Conservation (phyloP, 1,140 invertebrate genomes). For the Rhysida immarginata region DNA sequence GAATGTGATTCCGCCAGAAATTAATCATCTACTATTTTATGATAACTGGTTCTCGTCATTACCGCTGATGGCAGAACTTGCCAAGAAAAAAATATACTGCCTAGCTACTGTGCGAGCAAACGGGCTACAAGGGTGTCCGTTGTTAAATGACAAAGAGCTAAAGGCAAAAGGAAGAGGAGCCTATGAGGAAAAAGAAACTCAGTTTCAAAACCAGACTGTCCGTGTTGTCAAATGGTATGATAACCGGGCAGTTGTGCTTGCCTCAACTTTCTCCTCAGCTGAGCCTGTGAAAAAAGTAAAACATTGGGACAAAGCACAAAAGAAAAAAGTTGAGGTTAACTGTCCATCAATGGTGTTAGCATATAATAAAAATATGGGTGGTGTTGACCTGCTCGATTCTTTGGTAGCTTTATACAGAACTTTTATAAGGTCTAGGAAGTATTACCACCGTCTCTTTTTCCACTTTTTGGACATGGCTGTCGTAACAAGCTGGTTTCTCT, state of each 20-base stretch:
- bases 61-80: slow-evolving; percentile 12
- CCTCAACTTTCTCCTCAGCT: neutral
- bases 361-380: slow-evolving; percentile 36
- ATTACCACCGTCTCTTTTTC: slow-evolving; percentile 30
- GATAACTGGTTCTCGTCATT: slow-evolving; percentile 19
- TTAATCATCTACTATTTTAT: slow-evolving; percentile 17
- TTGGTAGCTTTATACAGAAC: slow-evolving; percentile 29
- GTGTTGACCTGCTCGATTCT: slow-evolving; percentile 25
- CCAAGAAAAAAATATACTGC: slow-evolving; percentile 12
- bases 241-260: neutral
- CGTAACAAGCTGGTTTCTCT: slow-evolving; percentile 22
- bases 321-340: slow-evolving; percentile 18
- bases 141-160: neutral
- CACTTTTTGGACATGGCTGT: slow-evolving; percentile 29
- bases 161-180: neutral
- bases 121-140: neutral
- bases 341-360: slow-evolving; percentile 30
- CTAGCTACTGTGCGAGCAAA: slow-evolving; percentile 13
- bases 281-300: neutral
- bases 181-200: neutral
- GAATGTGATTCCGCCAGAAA: slow-evolving; percentile 10
- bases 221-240: neutral
- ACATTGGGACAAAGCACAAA: neutral
- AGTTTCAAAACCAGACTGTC: neutral
- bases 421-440: slow-evolving; percentile 28